These are phyloP conservation scores for Polydrusus tereticollis DNA, from an alignment of 2,888 invertebrate genomes.

Conservation along the genomic window DNA sequence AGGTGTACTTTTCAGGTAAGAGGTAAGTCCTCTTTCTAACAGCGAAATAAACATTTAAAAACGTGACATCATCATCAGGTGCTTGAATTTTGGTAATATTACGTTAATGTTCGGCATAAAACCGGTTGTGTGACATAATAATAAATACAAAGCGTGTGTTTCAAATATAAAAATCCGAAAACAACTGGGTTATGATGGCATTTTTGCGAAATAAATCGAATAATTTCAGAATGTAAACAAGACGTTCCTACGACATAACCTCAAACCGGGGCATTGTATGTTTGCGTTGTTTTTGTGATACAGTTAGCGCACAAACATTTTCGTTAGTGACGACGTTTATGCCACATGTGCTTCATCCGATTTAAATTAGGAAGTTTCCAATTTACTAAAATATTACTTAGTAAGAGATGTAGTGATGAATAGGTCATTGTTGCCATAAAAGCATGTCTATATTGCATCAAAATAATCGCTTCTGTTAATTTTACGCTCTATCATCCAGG, in stretches of 20 bases:
- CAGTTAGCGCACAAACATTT: not conserved
- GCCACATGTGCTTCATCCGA: too few relatives aligned
- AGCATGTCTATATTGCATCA: too few relatives aligned
- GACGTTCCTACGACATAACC: not conserved
- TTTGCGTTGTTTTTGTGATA: not conserved
- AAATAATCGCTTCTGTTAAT: too few relatives aligned
- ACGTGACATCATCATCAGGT: not conserved
- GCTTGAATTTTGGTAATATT: not conserved
- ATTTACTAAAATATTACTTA: too few relatives aligned
- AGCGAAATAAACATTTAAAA: not conserved
- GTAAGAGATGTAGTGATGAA: too few relatives aligned
- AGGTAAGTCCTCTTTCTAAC: slow-evolving; percentile 72
- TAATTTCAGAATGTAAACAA: not conserved
- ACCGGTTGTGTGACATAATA: not conserved
- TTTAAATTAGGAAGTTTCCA: too few relatives aligned
- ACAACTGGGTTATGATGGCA: not conserved
- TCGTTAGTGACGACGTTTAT: too few relatives aligned
- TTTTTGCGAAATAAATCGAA: not conserved
- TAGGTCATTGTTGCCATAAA: too few relatives aligned
- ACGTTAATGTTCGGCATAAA: not conserved
- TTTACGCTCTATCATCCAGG: too few relatives aligned
- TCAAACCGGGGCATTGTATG: not conserved
- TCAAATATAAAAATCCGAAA: not conserved
- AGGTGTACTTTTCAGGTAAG: slow-evolving; percentile 87
- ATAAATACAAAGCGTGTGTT: not conserved